Evolutionary conservation across 2,113 vertebrate species (phyloP), one percentile per base, ranked within the genome.

Genomic region (Embiotoca jacksoni): DNA sequence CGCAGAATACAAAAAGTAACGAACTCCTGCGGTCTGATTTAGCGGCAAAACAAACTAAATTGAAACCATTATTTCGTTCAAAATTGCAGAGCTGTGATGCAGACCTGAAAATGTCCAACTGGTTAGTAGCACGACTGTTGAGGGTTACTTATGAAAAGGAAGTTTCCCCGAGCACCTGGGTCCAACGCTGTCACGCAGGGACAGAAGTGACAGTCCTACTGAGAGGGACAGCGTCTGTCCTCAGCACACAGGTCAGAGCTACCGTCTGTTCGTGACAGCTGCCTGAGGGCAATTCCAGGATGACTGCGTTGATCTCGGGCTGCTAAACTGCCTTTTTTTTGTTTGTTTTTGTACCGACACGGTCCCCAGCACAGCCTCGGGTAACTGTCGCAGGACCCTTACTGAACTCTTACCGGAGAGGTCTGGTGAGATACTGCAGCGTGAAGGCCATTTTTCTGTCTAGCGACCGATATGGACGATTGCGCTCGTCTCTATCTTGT

Each of bases 301-400:
- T 72, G 79, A 83, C 41, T 80, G 68, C 62, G 86, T 78, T 84
- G 80, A 91, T 92, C 82, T 72, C 33, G 32, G 55, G 66, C 58
- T 77, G 36, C 46, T 47, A 55, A 82, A 62, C 44, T 2, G 4
- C 47, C 65, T 73, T 88, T 85, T 68, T 88, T 87, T 69, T 63
- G 37, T 76, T 58, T 59, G 31, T 74, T 74, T 54, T 74, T 31
- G 23, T 23, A 23, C 46, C 39, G 60, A 70, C 65, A 15, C 16
- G n/a, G 44, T 50, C 37, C 37, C 64, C 72, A 46, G 78, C 72
- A 68, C 55, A 81, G 77, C 81, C 60, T 66, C 36, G 32, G 59
- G 80, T 65, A 61, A 81, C 55, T 58, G 67, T 81, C 70, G 52
- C 55, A 58, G 47, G 44, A 66, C 44, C 16, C 49, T 82, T 57